A percentile compares a stretch with the other conserved stretches of the same genome.
phyloP scores from a whole-genome alignment of 2,888 invertebrate species.

The Oxycera nigricornis region DNA sequence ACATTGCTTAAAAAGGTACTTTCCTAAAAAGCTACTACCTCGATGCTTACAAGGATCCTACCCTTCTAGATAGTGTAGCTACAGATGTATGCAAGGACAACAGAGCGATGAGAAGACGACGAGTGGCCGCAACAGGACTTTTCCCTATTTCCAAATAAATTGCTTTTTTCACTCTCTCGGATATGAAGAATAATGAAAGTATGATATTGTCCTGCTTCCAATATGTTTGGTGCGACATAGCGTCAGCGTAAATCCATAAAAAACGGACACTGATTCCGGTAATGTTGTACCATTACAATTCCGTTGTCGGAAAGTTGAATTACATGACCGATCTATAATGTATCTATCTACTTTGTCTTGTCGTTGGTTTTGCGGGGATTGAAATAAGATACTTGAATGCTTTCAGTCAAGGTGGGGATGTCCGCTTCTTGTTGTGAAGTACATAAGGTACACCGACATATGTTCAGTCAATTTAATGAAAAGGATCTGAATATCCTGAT shows the following conservation, averaged over 20 bases:
- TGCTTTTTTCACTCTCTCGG: conserved; percentile 32
- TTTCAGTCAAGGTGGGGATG: no score
- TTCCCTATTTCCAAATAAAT: conserved; percentile 24
- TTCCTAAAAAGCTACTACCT: conserved; percentile 28
- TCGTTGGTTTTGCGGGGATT: no score
- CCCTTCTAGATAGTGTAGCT: not conserved
- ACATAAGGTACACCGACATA: no score
- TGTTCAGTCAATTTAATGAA: no score
- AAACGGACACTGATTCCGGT: conserved; percentile 37
- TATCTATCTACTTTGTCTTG: no score
- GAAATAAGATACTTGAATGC: no score
- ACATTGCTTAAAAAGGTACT: conserved; percentile 34
- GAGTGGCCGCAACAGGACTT: not conserved
- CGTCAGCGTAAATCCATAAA: conserved; percentile 31
- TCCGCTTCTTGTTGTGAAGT: no score
- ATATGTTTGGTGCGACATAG: conserved; percentile 7
- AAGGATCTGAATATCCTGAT: no score
- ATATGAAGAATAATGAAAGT: conserved; percentile 13
- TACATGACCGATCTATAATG: conserved; percentile 35
- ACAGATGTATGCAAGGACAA: not conserved
- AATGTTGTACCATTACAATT: conserved; percentile 37
- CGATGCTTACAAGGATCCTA: not conserved
- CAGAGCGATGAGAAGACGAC: not conserved
- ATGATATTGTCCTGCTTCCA: not conserved
- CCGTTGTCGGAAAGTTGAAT: conserved; percentile 27